Base-by-base conservation (phyloP, 2,888 invertebrate genomes). In the Strigamia maritima region DNA sequence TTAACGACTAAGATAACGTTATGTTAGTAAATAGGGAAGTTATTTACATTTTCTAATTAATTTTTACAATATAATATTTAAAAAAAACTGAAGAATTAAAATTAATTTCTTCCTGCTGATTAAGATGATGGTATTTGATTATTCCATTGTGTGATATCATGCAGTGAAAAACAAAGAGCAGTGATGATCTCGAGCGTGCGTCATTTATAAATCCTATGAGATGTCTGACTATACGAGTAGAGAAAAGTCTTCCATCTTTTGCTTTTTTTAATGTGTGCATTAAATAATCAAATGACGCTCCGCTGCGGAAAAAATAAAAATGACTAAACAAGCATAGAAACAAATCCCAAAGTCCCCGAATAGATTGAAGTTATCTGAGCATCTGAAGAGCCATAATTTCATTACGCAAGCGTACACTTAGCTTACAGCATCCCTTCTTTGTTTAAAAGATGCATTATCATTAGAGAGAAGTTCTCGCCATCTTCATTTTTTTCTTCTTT, bases 391-490 rank as follows among this genome's bases (percentile, higher is more conserved):
- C 70, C 70, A 70, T 70, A 70, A 70, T 70, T 70, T 26, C 70
- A 70, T 70, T 70, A 70, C 70, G 70, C 70, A 70, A 70, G 70
- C 70, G 70, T 54, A 54, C n/a, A 70, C 70, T 70, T 28, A 70
- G 70, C 70, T 70, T 70, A 70, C 28, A 70, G 70, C 70, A 28
- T 70, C 28, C 26, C 14, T 70, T 70, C 70, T 70, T 70, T 70
- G 70, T 70, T 70, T 70, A 70, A 70, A 70, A 70, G 70, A 70
- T 70, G 70, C 70, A 70, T 70, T 70, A 70, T 70, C 70, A 70
- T 70, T 28, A 70, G 70, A 24, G 70, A 70, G 28, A 70, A 70
- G 24, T 26, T 70, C 70, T 70, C 70, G 70, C 70, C 70, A 70
- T 70, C 28, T 28, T 70, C 70, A 2, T 28, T 26, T 26, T 70